Evolutionary conservation across 2,888 invertebrate species (phyloP), one percentile per base, ranked within the genome.

Genomic region (Caenorhabditis imperialis): DNA sequence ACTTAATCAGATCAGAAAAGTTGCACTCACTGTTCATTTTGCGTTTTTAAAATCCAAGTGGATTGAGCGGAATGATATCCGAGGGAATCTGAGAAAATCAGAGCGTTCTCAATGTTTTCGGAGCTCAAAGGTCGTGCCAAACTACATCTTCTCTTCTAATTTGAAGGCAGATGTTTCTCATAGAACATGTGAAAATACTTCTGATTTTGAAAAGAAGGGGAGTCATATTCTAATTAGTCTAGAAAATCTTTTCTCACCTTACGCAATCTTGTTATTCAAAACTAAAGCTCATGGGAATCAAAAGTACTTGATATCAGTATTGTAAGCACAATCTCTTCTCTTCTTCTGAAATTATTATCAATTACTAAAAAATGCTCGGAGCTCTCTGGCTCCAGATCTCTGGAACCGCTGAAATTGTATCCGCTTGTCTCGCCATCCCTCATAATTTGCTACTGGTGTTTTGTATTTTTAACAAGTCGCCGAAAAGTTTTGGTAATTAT

Each of bases 381-480:
- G 22, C 48, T 16, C n/a, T 51, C 1, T 61, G 50, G 50, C 60
- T 61, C 1, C 22, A 50, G 33, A 33, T 61, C 22, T 40, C 60
- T 7, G 42, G 33, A 3, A 14, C 33, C 16, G 42, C 42, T 12
- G 60, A 50, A 42, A 22, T 61, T 10, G n/a, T 40, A 0, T 42
- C 60, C 3, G 40, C 51, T 4, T 22, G 12, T 16, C 8, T 61
- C 1, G 42, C 60, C 4, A 16, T 50, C 14, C 60, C 60, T 6
- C 50, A 61, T 35, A 61, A 61, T 8, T n/a, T 61, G 4, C 42
- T 61, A 8, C 35, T 61, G 1, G 14, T 61, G 1, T 61, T 16
- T 33, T 61, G 60, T 35, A 61, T 61, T 33, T 61, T 61, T 35
- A 38, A 50, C 7, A 61, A 61, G 38, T 61, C 60, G 5, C 60